A percentile compares a stretch with the other conserved stretches of the same genome.
Evolutionary conservation across 2,797 vertebrate genomes (phyloP).

Genomic region (Clarias platycephalus): DNA sequence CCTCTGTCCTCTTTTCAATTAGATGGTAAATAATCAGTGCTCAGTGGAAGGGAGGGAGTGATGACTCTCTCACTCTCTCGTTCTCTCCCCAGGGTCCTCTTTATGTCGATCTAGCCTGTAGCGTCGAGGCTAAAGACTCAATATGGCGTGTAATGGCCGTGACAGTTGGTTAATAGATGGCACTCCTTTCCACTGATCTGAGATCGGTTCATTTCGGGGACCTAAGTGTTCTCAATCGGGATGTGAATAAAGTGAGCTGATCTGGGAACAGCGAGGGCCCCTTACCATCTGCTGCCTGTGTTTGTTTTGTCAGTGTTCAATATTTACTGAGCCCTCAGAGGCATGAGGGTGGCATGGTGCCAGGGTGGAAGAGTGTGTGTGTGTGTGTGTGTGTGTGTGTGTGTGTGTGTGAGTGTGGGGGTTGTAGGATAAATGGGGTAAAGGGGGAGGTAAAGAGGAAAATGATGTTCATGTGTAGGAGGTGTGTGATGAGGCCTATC

Average conservation of each 20-base stretch:
- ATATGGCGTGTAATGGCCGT: conserved; percentile 49
- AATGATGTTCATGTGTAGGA: conserved; percentile 63
- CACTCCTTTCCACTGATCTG: conserved; percentile 26
- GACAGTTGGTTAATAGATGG: conserved; percentile 49
- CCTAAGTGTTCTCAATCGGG: conserved; percentile 8
- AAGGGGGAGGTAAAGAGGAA: conserved; percentile 58
- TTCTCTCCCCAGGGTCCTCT: conserved; percentile 52
- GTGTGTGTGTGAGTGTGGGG: conserved; percentile 77
- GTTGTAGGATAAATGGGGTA: conserved; percentile 72
- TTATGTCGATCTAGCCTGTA: conserved; percentile 50
- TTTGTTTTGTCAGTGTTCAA: conserved; percentile 92
- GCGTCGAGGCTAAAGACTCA: conserved; percentile 51
- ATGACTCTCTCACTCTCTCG: conserved; percentile 68
- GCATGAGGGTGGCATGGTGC: conserved; percentile 77
- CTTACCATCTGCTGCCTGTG: conserved; percentile 88
- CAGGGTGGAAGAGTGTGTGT: conserved; percentile 75
- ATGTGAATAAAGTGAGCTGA: conserved; percentile 34
- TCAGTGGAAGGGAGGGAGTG: conserved; percentile 58
- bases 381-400: conserved; percentile 67
- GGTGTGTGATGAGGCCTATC: conserved; percentile 64
- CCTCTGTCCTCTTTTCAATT: conserved; percentile 89
- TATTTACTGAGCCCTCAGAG: conserved; percentile 89
- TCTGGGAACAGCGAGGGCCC: conserved; percentile 70
- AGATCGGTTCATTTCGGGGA: conserved; percentile 23
- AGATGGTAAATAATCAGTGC: conserved; percentile 84